Evolutionary conservation across 2,113 vertebrate species (phyloP).

Genomic region (Nicator chloris): DNA sequence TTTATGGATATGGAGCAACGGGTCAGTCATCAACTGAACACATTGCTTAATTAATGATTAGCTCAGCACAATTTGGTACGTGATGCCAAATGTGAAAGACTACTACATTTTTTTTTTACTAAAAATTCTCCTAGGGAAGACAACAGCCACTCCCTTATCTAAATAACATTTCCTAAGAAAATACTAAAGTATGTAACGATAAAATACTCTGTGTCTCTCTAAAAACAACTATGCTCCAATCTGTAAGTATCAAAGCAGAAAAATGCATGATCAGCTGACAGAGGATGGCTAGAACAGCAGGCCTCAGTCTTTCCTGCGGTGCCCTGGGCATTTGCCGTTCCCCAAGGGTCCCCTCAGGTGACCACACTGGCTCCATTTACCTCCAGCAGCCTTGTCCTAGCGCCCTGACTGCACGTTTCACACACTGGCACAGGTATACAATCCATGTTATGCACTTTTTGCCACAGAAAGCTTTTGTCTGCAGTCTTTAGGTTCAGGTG

Average conservation of each 20-base stretch:
- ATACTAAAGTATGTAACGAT: background rate
- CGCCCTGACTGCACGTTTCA: background rate
- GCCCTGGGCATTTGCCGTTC: too few relatives aligned
- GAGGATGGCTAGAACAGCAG: background rate
- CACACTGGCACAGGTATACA: background rate
- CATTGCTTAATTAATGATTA: background rate
- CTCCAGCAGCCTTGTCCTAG: background rate
- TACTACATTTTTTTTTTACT: background rate
- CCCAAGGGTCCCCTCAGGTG: fast-evolving
- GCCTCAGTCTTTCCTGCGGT: background rate
- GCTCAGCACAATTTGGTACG: background rate
- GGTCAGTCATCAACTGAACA: background rate
- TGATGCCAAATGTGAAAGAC: background rate
- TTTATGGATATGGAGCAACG: background rate
- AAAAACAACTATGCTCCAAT: background rate
- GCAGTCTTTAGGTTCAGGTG: background rate
- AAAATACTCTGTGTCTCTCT: background rate
- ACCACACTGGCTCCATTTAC: background rate
- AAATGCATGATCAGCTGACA: background rate
- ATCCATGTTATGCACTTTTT: fast-evolving
- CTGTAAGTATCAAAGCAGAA: background rate
- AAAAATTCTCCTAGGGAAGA: background rate
- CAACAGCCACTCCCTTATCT: background rate
- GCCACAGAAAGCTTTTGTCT: background rate
- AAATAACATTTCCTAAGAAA: background rate